These are phyloP conservation scores for Adelphocoris suturalis DNA, from an alignment of 2,888 invertebrate species.

Conservation along the genomic window DNA sequence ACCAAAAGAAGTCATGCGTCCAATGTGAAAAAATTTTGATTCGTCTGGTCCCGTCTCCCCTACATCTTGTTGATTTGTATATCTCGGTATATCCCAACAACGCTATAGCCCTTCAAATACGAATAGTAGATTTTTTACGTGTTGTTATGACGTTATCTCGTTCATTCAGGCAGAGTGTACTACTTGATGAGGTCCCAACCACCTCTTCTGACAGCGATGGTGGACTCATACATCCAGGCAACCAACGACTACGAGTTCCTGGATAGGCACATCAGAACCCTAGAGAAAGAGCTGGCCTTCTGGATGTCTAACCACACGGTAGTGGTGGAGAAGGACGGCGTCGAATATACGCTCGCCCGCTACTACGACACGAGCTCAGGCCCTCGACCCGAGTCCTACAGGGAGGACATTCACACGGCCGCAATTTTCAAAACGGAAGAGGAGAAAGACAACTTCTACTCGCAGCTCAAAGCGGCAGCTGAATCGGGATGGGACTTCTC, in stretches of 20 bases:
- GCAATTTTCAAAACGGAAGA: conserved; percentile 77
- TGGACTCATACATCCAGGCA: conserved; percentile 87
- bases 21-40: too few relatives aligned
- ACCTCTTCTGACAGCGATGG: conserved; percentile 90
- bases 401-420: conserved; percentile 80
- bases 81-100: too few relatives aligned
- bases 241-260: conserved; percentile 86
- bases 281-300: conserved; percentile 90
- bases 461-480: conserved; percentile 92
- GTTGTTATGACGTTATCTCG: too few relatives aligned
- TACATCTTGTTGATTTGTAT: too few relatives aligned
- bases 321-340: conserved; percentile 83
- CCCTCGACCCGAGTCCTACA: conserved; percentile 95
- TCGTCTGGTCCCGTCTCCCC: too few relatives aligned
- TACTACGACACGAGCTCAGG: conserved; percentile 88
- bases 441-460: conserved; percentile 82
- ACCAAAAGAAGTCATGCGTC: too few relatives aligned
- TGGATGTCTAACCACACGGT: conserved; percentile 89
- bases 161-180: conserved; percentile 86
- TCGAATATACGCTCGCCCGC: conserved; percentile 83
- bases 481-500: conserved; percentile 99
- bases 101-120: too few relatives aligned
- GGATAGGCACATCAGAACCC: conserved; percentile 82
- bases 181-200: conserved; percentile 92
- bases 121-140: too few relatives aligned